Evolutionary conservation across 2,113 vertebrate species (phyloP), one percentile per base, ranked within the genome.

Genomic region (Xiphorhynchus elegans): DNA sequence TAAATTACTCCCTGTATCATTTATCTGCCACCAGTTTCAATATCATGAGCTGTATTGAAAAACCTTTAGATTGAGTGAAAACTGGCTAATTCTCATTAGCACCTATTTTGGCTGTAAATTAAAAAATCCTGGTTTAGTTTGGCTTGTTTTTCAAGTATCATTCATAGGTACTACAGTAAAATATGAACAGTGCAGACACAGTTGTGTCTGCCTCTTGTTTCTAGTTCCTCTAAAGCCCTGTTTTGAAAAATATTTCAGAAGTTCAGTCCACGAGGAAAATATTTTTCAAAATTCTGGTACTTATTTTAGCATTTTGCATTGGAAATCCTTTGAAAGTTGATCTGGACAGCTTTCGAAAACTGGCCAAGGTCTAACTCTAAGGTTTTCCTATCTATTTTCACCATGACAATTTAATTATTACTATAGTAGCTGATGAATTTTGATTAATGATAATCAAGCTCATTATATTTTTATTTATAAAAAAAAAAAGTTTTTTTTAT

Each of bases 41-140:
- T 17, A 44, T 89, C 63, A 10, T 95, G 59, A 78, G 87, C 83
- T 66, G 39, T 64, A 39, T 16, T 87, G 31, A 26, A 96, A 66
- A 95, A 29, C 86, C 17, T 89, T 26, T 89, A 95, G 73, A 96
- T 16, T 56, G 60, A 58, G 6, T 68, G 37, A 94, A 97, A 88
- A 89, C 10, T 53, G 75, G 84, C 18, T 64, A 84, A 84, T 83
- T 91, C 37, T 97, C 82, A 72, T 69, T 63, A 89, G 94, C 86
- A 76, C 73, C n/a, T 74, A 73, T 70, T 72, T 82, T 80, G 67
- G 13, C 56, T 97, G 19, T 73, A 67, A 95, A 96, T 21, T 2
- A 96, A 91, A 42, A 33, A 95, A 87, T 66, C 4, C 49, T 69
- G 50, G 2, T 81, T 87, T 69, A 7, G 2, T 58, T 87, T 66